Evolutionary conservation across 2,797 vertebrate genomes (phyloP), one percentile per base, ranked within the genome.

Genomic region (Lepus oiostolus): DNA sequence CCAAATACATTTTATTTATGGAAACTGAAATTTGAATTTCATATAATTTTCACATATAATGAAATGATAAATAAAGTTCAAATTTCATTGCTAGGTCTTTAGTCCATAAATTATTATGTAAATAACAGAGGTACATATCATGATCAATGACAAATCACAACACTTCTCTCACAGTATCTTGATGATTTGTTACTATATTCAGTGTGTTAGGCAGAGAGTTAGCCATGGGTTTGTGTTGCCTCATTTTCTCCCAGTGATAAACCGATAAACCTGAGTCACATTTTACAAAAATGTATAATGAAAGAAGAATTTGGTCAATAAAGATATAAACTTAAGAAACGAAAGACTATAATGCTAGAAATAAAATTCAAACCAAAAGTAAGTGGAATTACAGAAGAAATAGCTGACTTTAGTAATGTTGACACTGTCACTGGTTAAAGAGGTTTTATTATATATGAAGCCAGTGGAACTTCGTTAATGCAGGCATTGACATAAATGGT

Each of bases 301-400:
- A 85, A 86, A 67, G 17, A 35, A 11, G 47, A 54, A 72, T 71
- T 7, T 84, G 47, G 50, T 28, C 28, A 88, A 71, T 52, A 70
- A 76, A 91, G 30, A 50, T 42, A 13, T 62, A 94, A 68, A 9
- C 24, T 75, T 21, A 76, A 35, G 38, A 82, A 60, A 76, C 77
- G 28, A 67, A 85, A 84, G 47, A 28, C 58, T 14, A 85, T 85
- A 52, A 65, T 24, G 4, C 75, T 85, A 38, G 9, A 70, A 68
- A 24, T 52, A 26, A 75, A 87, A 81, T 50, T 75, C 32, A 90
- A 88, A 74, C 42, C 54, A 82, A 88, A 70, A 30, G 52, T 63
- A 76, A 83, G 47, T 47, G 65, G 38, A 65, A 47, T 75, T 88
- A 71, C n/a, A 65, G 52, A 42, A 86, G n/a, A 91, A 91, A 42